A percentile compares a stretch with the other conserved stretches of the same genome.
These are phyloP conservation scores for Diuraphis noxia DNA, from an alignment of 1,140 invertebrate species.

Conservation along the genomic window DNA sequence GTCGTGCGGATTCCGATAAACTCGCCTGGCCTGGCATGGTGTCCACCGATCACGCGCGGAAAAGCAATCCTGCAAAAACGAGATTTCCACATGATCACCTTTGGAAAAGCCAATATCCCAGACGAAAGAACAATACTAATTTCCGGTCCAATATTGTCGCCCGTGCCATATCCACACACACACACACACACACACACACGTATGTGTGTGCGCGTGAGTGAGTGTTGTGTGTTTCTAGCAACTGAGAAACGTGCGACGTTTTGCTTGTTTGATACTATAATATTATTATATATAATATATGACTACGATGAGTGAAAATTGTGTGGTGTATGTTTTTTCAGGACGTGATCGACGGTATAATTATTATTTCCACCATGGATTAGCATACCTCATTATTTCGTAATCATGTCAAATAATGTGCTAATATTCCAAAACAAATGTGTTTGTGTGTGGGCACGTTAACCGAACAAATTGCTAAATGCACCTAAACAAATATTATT, in stretches of 20 bases:
- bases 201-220: too few species aligned
- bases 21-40: not conserved
- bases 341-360: not conserved
- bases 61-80: not conserved
- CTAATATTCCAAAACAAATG: not conserved
- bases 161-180: too few species aligned
- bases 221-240: not conserved
- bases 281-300: too few species aligned
- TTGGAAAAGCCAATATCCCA: constrained; percentile 5
- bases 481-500: constrained; percentile 17
- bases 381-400: not conserved
- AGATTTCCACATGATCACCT: constrained; percentile 22
- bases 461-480: not conserved
- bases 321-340: not conserved
- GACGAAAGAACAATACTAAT: constrained; percentile 33
- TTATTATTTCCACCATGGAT: not conserved
- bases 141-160: not conserved
- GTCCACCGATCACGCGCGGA: not conserved
- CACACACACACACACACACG: too few species aligned
- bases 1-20: not conserved
- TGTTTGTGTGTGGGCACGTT: not conserved
- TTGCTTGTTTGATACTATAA: too few species aligned
- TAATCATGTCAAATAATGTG: not conserved
- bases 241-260: not conserved
- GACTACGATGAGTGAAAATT: not conserved